Evolutionary conservation across 2,113 vertebrate genomes (phyloP).

Genomic region (Azemiops feae): DNA sequence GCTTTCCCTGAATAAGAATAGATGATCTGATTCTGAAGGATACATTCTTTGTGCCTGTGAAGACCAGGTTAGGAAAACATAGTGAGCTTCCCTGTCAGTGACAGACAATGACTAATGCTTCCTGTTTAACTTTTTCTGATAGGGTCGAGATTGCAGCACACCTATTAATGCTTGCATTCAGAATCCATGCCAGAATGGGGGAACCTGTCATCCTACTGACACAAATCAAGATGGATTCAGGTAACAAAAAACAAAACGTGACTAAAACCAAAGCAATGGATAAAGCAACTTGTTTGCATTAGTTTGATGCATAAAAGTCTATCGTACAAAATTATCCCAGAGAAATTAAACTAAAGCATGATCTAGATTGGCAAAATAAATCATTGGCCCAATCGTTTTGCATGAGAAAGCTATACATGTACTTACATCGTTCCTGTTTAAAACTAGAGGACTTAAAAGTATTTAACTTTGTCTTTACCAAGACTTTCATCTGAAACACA

Average conservation of each 20-base stretch:
- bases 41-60: neutral
- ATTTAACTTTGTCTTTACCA: neutral
- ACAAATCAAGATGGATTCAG: conserved; percentile 86
- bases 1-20: neutral
- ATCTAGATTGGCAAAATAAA: neutral
- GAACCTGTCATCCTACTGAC: conserved; percentile 87
- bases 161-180: conserved; percentile 91
- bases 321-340: conserved; percentile 18
- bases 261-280: conserved; percentile 36
- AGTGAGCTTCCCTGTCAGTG: neutral
- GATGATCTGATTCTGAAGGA: conserved; percentile 16
- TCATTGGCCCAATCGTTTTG: conserved; percentile 1
- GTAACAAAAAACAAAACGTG: conserved; percentile 66
- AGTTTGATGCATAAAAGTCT: conserved; percentile 31
- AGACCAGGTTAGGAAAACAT: fast-evolving
- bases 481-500: conserved; percentile 24
- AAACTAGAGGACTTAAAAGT: neutral
- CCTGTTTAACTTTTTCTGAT: conserved; percentile 44
- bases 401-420: neutral
- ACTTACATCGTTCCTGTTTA: neutral
- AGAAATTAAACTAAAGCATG: conserved; percentile 4
- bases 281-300: conserved; percentile 21
- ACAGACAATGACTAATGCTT: conserved; percentile 24
- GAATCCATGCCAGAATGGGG: conserved; percentile 88
- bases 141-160: conserved; percentile 89